Conservation (phyloP, 2,797 vertebrate genomes). For the Sciurus carolinensis region DNA sequence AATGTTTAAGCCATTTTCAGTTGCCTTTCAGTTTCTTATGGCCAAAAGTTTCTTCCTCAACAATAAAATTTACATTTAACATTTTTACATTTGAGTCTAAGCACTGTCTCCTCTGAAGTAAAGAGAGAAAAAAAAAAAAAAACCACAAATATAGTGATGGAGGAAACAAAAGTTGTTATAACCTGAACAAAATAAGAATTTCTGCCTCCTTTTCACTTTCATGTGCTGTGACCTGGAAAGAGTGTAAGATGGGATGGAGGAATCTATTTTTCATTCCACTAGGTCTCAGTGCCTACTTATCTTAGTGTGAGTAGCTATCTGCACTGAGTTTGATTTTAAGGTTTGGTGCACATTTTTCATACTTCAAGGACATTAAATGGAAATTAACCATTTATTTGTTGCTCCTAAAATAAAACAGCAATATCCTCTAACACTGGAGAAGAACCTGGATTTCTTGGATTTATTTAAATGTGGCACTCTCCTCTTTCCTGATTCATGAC, state of each 20-base stretch:
- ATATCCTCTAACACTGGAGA: not conserved
- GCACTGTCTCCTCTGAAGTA: not conserved
- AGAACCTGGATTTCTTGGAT: not conserved
- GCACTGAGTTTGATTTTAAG: not conserved
- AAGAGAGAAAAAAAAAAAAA: not conserved
- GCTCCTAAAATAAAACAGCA: not conserved
- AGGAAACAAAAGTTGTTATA: not conserved
- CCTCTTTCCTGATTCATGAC: not conserved
- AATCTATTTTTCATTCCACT: not conserved
- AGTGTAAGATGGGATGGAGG: not conserved
- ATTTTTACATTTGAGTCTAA: not conserved
- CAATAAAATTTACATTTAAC: not conserved
- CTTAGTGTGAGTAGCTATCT: not conserved
- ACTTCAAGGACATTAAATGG: not conserved
- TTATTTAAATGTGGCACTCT: not conserved
- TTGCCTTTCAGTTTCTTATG: not conserved
- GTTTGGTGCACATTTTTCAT: not conserved
- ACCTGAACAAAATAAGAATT: not conserved
- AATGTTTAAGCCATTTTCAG: slow-evolving; percentile 8
- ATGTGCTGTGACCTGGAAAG: not conserved
- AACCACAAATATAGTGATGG: not conserved
- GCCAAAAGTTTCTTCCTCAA: not conserved
- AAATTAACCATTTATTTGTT: not conserved
- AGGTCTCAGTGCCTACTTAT: not conserved
- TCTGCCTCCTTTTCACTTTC: not conserved